These are phyloP conservation scores for Phrynocephalus vlangalii DNA, from an alignment of 2,797 vertebrate genomes.

Conservation along the genomic window DNA sequence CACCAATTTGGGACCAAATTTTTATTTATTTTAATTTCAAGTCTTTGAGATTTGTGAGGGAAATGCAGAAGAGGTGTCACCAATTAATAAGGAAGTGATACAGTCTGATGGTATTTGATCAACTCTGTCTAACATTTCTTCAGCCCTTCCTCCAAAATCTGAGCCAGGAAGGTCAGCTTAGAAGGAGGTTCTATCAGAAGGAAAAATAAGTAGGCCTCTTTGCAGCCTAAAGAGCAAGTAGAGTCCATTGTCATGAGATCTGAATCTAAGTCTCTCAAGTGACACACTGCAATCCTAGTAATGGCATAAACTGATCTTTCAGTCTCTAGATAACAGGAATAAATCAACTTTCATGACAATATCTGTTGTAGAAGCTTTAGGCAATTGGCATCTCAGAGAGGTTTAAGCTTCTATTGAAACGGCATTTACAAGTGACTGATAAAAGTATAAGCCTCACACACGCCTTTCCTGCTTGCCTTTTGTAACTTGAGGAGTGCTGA, in stretches of 20 bases:
- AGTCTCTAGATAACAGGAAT: neutral
- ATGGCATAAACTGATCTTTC: neutral
- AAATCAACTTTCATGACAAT: constrained; percentile 4
- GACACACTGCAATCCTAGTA: neutral
- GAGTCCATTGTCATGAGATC: neutral
- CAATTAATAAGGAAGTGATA: too few species aligned
- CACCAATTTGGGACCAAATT: too few species aligned
- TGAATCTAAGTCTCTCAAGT: neutral
- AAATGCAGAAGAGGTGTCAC: too few species aligned
- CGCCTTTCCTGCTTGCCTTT: constrained; percentile 35
- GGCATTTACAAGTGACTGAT: neutral
- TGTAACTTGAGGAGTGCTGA: constrained; percentile 42
- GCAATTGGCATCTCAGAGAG: neutral
- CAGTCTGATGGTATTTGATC: too few species aligned
- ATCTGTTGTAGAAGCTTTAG: constrained; percentile 26
- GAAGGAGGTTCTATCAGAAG: too few species aligned
- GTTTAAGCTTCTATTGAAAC: neutral
- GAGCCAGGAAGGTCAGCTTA: too few species aligned
- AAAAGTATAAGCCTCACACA: neutral
- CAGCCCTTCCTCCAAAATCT: too few species aligned
- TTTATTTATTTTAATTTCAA: too few species aligned
- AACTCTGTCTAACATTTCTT: too few species aligned
- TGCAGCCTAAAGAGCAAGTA: too few species aligned
- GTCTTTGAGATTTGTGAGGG: too few species aligned
- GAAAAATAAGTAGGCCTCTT: too few species aligned